Conservation (phyloP, 2,797 vertebrate species). For the Clarias platycephalus region DNA sequence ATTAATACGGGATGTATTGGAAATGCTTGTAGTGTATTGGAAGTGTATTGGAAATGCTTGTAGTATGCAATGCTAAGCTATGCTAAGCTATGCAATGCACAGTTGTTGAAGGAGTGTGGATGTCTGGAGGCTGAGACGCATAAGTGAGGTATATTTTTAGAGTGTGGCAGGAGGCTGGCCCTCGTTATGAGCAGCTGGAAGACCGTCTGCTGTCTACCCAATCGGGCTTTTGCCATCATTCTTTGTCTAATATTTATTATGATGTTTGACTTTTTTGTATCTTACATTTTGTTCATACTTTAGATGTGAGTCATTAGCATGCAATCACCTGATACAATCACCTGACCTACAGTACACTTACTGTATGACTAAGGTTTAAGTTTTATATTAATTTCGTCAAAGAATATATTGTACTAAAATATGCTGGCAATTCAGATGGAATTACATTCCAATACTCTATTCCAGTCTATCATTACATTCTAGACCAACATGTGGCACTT, state of each 20-base stretch:
- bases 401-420: background rate
- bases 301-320: background rate
- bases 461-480: background rate
- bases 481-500: background rate
- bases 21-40: slow-evolving; percentile 29
- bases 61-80: slow-evolving; percentile 26
- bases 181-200: slow-evolving; percentile 75
- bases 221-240: slow-evolving; percentile 65
- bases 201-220: slow-evolving; percentile 61
- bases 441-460: background rate
- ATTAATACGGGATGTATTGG: slow-evolving; percentile 19
- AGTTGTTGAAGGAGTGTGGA: slow-evolving; percentile 58
- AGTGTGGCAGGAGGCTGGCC: slow-evolving; percentile 67
- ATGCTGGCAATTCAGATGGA: slow-evolving; percentile 6
- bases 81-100: slow-evolving; percentile 44
- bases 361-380: background rate
- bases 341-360: background rate
- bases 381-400: background rate
- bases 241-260: slow-evolving; percentile 61
- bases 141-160: slow-evolving; percentile 73
- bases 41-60: slow-evolving; percentile 28
- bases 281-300: background rate
- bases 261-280: slow-evolving; percentile 41
- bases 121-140: slow-evolving; percentile 47
- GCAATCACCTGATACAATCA: background rate